These are phyloP conservation scores for Sigmodon hispidus DNA, from an alignment of 2,113 vertebrate species.

Conservation along the genomic window DNA sequence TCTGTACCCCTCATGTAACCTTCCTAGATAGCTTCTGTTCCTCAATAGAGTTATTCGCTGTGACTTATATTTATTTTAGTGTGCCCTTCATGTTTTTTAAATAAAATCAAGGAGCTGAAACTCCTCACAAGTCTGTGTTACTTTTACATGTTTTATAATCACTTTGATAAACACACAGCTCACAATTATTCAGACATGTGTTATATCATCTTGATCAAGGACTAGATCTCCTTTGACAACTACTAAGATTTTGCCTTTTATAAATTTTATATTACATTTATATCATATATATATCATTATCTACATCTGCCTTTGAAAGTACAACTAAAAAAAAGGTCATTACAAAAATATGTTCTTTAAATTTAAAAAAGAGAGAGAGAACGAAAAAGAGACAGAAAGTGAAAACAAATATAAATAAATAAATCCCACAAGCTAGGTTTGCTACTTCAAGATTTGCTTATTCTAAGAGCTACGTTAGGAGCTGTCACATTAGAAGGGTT, in stretches of 20 bases:
- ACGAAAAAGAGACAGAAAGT: neutral
- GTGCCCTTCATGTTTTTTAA: neutral
- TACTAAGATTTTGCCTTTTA: neutral
- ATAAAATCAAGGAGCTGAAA: conserved; percentile 3
- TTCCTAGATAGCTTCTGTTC: neutral
- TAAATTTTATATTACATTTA: neutral
- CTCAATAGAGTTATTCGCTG: neutral
- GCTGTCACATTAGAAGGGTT: neutral
- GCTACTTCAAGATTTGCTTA: neutral
- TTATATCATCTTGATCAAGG: neutral
- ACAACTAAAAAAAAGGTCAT: neutral
- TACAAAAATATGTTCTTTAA: conserved; percentile 19
- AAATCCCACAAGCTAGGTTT: neutral
- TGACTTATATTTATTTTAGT: neutral
- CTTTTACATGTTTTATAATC: neutral
- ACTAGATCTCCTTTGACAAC: neutral
- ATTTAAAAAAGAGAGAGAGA: neutral
- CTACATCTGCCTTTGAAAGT: neutral
- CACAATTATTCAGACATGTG: neutral
- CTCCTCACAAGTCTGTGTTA: neutral
- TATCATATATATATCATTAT: neutral
- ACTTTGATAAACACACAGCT: neutral
- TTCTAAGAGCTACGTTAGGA: neutral
- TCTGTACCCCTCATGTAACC: neutral
- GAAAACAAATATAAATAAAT: neutral